Conservation (phyloP, 2,113 vertebrate genomes). For the Azemiops feae region DNA sequence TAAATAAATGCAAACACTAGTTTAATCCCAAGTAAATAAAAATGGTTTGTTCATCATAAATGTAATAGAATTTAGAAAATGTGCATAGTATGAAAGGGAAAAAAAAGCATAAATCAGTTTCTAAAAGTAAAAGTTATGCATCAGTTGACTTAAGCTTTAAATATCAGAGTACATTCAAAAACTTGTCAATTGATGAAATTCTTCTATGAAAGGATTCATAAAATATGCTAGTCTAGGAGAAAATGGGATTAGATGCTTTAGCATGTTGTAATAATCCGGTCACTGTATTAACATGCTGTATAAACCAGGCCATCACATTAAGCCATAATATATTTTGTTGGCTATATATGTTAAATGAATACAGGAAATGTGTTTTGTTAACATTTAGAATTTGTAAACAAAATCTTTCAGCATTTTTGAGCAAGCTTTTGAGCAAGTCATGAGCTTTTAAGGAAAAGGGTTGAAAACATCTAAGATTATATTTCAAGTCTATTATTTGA, state of each 20-base stretch:
- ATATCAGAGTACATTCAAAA: neutral
- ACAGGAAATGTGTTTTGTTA: neutral
- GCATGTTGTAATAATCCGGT: neutral
- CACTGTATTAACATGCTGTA: neutral
- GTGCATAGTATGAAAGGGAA: neutral
- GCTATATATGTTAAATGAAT: neutral
- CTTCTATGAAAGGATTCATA: neutral
- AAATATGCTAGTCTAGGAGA: neutral
- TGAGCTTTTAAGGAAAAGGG: neutral
- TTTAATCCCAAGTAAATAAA: neutral
- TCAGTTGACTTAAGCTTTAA: neutral
- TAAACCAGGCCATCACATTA: neutral
- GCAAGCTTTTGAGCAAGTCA: neutral
- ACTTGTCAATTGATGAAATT: neutral
- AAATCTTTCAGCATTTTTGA: neutral
- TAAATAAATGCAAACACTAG: neutral
- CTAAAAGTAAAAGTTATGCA: neutral
- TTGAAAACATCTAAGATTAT: neutral
- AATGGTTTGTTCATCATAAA: neutral
- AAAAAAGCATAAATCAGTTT: neutral
- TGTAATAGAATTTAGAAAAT: neutral
- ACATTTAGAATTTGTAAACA: neutral
- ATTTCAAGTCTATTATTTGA: neutral
- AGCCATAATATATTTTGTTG: neutral
- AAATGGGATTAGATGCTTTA: neutral